phyloP scores from a whole-genome alignment of 92 coral and sea anemone species.

The Montipora capitata region DNA sequence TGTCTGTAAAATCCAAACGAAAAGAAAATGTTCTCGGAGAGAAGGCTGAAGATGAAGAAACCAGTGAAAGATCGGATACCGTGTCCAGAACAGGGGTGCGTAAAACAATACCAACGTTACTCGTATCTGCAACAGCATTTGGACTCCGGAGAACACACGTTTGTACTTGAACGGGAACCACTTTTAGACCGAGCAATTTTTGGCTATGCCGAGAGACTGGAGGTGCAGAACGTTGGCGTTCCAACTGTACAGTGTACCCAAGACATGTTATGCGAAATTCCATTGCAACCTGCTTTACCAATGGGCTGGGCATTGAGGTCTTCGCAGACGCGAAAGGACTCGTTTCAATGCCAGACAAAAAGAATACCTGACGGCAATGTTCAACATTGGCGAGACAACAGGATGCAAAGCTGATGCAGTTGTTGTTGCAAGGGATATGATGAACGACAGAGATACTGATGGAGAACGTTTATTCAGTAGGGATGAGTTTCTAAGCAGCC shows the following conservation, averaged over 20 bases:
- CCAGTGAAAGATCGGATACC: conserved; percentile 3
- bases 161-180: conserved; percentile 15
- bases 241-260: conserved; percentile 15
- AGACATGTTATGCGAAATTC: not conserved
- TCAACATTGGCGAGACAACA: conserved; percentile 45
- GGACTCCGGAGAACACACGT: not conserved
- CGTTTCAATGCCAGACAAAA: conserved; percentile 25
- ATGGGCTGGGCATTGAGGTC: conserved; percentile 11
- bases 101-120: conserved; percentile 21
- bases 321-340: not conserved
- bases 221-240: not conserved
- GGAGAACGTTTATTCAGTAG: conserved; percentile 44
- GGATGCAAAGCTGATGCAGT: conserved; percentile 50
- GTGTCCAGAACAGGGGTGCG: conserved; percentile 34
- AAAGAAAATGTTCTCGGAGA: not conserved
- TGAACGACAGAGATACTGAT: not conserved
- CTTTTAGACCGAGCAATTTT: conserved; percentile 4
- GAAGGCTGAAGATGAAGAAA: not conserved
- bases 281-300: not conserved
- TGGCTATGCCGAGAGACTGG: conserved; percentile 29
- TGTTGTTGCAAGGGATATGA: conserved; percentile 31
- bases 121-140: conserved; percentile 20
- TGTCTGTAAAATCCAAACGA: conserved; percentile 17
- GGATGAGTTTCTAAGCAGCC: conserved; percentile 37
- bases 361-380: conserved; percentile 25